phyloP scores from a whole-genome alignment of 64 coral and sea anemone species.

The Catalaphyllia jardinei region DNA sequence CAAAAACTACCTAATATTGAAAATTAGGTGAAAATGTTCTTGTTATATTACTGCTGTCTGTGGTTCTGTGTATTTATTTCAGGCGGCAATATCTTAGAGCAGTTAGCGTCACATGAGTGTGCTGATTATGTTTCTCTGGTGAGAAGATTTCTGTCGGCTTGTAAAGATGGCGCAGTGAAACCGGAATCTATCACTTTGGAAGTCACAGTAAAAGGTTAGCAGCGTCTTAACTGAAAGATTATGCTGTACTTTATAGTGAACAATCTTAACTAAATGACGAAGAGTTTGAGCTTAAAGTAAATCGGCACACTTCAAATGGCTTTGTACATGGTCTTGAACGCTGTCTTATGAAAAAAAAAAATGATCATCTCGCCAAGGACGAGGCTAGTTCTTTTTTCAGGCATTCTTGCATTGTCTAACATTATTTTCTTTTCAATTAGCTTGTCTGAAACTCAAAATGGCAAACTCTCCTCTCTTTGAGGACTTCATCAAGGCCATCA shows the following conservation, averaged over 20 bases:
- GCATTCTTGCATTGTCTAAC: neutral
- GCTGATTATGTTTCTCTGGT: slow-evolving; percentile 12
- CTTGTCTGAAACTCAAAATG: slow-evolving; percentile 52
- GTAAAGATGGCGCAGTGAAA: slow-evolving; percentile 1
- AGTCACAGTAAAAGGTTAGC: slow-evolving; percentile 41
- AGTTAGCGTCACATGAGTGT: neutral
- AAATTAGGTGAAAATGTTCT: neutral
- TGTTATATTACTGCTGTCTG: neutral
- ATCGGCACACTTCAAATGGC: too few relatives aligned
- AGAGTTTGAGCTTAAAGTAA: too few relatives aligned
- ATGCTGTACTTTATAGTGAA: too few relatives aligned
- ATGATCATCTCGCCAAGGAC: too few relatives aligned
- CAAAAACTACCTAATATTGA: neutral
- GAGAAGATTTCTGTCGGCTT: slow-evolving; percentile 31
- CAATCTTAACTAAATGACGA: too few relatives aligned
- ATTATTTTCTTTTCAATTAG: slow-evolving; percentile 24
- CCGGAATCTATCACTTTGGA: slow-evolving; percentile 27
- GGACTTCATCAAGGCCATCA: slow-evolving; percentile 23
- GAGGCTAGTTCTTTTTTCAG: neutral
- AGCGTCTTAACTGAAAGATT: neutral
- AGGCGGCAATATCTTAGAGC: neutral
- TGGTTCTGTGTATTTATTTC: neutral
- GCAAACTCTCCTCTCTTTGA: slow-evolving; percentile 27
- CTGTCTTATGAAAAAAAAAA: too few relatives aligned
- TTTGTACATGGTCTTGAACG: too few relatives aligned